phyloP scores from a whole-genome alignment of 2,888 invertebrate species.

The Bimastos eiseni region DNA sequence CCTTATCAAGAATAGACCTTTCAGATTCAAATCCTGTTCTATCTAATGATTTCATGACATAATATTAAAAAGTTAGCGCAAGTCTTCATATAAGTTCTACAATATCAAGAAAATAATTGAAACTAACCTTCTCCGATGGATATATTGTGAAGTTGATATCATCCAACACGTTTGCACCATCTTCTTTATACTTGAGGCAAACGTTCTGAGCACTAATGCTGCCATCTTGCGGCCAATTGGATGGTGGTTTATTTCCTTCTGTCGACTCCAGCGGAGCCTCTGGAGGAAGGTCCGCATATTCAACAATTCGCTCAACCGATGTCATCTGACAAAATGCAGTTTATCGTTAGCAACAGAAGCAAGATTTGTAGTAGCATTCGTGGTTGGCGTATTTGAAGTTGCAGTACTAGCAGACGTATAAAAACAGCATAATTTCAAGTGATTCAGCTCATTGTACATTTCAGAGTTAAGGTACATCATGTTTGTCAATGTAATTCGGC shows the following conservation, averaged over 20 bases:
- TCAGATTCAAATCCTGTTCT: too few relatives aligned
- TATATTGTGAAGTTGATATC: constrained; percentile 61
- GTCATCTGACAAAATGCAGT: constrained; percentile 58
- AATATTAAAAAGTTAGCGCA: too few relatives aligned
- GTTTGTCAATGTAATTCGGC: too few relatives aligned
- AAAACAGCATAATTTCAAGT: background rate
- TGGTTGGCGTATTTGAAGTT: background rate
- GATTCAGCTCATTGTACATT: too few relatives aligned
- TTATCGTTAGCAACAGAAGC: background rate
- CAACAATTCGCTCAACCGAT: constrained; percentile 79
- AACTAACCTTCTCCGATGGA: constrained; percentile 62
- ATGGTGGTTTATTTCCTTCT: constrained; percentile 50
- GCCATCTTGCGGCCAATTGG: constrained; percentile 63
- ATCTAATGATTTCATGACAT: too few relatives aligned
- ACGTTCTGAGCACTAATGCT: constrained; percentile 56
- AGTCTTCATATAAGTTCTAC: too few relatives aligned
- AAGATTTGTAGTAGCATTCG: background rate
- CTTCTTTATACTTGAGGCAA: constrained; percentile 72
- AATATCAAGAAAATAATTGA: background rate
- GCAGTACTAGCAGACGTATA: background rate
- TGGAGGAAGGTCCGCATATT: constrained; percentile 75
- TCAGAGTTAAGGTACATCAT: too few relatives aligned
- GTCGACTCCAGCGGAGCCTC: constrained; percentile 71
- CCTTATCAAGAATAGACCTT: too few relatives aligned
- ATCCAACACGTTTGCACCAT: constrained; percentile 74